These are phyloP conservation scores for Heliconius hortense DNA, from an alignment of 2,888 invertebrate genomes.

Conservation along the genomic window DNA sequence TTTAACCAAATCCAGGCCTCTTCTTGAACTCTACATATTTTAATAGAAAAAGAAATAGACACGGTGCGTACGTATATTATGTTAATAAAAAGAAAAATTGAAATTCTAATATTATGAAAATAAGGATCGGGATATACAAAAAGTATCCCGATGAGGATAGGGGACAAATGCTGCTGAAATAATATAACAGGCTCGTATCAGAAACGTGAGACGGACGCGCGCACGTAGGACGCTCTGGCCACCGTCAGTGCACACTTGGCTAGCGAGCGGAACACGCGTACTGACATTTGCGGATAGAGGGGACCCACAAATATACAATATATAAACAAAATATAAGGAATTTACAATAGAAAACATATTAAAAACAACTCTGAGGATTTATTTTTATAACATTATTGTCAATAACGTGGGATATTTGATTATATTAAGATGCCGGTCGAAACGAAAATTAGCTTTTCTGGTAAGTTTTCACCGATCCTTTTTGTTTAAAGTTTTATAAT, in stretches of 20 bases:
- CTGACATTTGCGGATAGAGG: conserved; percentile 27
- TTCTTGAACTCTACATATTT: background rate
- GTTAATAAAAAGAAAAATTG: background rate
- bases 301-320: conserved; percentile 20
- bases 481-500: conserved; percentile 46
- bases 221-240: conserved; percentile 50
- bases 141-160: conserved; percentile 35
- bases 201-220: conserved; percentile 57
- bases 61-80: background rate
- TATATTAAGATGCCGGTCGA: conserved; percentile 71
- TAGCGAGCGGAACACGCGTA: conserved; percentile 64
- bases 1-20: background rate
- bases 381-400: background rate
- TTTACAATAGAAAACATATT: background rate
- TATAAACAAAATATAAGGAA: conserved; percentile 28
- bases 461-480: conserved; percentile 56
- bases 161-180: conserved; percentile 54
- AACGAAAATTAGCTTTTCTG: conserved; percentile 78
- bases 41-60: background rate
- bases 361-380: background rate
- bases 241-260: conserved; percentile 67
- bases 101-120: conserved; percentile 9
- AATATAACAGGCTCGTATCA: conserved; percentile 56
- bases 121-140: background rate
- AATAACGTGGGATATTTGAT: conserved; percentile 7